Conservation (phyloP, 2,113 vertebrate species). For the Gnathonemus longibarbis region DNA sequence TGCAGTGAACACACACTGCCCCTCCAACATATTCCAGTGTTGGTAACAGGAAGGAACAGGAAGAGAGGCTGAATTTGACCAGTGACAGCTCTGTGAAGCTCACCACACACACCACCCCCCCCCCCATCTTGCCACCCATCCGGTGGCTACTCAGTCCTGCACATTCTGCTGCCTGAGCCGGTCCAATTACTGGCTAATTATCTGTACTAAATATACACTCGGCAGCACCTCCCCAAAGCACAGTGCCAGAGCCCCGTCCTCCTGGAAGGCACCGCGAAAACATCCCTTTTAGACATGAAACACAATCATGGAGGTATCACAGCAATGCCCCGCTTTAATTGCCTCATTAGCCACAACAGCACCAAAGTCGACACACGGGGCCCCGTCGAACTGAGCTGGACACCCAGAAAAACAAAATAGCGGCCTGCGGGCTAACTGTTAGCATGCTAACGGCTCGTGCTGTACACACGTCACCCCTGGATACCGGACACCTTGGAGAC, state of each 20-base stretch:
- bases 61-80: not conserved
- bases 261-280: not conserved
- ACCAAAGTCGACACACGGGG: not conserved
- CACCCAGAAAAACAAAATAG: not conserved
- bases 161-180: not conserved
- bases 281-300: not conserved
- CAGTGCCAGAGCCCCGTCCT: not conserved
- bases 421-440: not conserved
- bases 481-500: not conserved
- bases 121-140: not conserved
- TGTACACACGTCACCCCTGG: not conserved
- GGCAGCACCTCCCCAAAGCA: not conserved
- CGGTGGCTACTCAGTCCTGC: not conserved
- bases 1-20: not conserved
- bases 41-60: not conserved
- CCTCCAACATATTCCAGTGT: not conserved
- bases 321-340: not conserved
- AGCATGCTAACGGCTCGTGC: not conserved
- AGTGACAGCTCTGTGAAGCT: not conserved
- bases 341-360: conserved; percentile 1
- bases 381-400: not conserved
- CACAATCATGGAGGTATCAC: not conserved
- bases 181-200: conserved; percentile 4
- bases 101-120: not conserved
- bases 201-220: conserved; percentile 2